Conservation (phyloP, 2,888 invertebrate species). For the Drosophila rellima region DNA sequence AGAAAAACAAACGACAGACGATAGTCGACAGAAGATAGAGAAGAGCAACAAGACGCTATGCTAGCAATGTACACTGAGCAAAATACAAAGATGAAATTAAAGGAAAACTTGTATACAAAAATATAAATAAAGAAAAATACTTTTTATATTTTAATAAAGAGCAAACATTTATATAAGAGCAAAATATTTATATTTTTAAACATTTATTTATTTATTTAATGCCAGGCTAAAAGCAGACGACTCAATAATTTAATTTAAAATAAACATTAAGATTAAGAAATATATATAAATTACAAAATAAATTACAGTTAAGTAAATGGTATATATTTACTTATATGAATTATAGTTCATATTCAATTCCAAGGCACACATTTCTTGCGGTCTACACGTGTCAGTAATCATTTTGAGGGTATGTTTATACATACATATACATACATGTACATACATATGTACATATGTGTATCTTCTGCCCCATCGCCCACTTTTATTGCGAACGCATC, state of each 20-base stretch:
- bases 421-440: constrained; percentile 6
- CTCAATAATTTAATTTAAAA: too few species aligned
- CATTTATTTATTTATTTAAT: too few species aligned
- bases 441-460: constrained; percentile 12
- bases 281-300: too few species aligned
- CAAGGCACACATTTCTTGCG: background rate
- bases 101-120: background rate
- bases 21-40: background rate
- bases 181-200: too few species aligned
- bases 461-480: constrained; percentile 39
- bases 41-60: constrained; percentile 11
- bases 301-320: too few species aligned
- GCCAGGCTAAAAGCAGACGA: too few species aligned
- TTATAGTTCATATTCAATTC: background rate
- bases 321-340: too few species aligned
- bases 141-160: too few species aligned
- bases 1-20: constrained; percentile 18
- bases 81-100: background rate
- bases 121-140: background rate
- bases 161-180: too few species aligned
- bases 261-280: too few species aligned
- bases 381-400: constrained; percentile 40
- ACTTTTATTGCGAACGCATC: constrained; percentile 75
- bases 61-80: constrained; percentile 19
- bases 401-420: constrained; percentile 17